Percentiles rank a stretch among this genome's conserved stretches.
Conservation (phyloP, 2,888 invertebrate genomes). For the Hypercompe scribonia region DNA sequence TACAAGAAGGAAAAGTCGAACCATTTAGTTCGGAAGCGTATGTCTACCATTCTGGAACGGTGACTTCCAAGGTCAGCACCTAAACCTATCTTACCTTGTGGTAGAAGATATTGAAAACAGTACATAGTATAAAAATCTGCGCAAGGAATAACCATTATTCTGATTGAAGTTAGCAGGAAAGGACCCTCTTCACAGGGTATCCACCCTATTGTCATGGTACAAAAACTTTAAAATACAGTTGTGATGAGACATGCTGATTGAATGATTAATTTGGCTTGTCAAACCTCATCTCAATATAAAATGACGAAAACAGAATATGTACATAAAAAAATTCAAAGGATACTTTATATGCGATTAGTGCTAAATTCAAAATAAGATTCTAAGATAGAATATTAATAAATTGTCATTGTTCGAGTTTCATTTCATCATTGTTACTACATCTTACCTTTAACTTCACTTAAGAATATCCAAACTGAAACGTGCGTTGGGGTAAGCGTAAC, state of each 20-base stretch:
- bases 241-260: no score
- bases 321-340: background rate
- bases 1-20: no score
- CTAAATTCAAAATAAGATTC: background rate
- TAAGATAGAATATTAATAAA: background rate
- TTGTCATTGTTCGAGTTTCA: background rate
- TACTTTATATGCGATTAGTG: background rate
- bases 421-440: background rate
- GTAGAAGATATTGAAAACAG: no score
- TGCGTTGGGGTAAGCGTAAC: background rate
- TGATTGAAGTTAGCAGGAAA: background rate
- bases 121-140: no score
- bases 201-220: no score
- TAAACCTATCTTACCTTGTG: no score
- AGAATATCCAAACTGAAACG: background rate
- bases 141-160: background rate
- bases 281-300: background rate
- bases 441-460: no score
- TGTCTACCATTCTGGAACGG: no score
- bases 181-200: background rate
- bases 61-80: no score
- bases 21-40: no score
- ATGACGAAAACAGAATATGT: background rate
- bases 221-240: no score
- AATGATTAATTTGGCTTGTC: no score